phyloP scores from a whole-genome alignment of 2,113 vertebrate species.

The Hippolais icterina region DNA sequence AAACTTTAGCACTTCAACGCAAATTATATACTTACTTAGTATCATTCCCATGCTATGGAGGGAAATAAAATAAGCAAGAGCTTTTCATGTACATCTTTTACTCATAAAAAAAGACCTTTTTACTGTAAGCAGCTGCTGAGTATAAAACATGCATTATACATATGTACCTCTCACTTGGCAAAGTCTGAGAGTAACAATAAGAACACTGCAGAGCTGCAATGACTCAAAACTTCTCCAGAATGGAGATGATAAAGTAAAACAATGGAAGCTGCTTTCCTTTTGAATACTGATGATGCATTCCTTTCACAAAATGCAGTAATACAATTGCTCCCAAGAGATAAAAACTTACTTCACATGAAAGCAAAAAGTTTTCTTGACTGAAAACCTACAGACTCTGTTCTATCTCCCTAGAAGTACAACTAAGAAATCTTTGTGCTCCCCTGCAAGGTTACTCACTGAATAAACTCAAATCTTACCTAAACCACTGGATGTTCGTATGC shows the following conservation, averaged over 20 bases:
- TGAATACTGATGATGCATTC: background rate
- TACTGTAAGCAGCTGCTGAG: background rate
- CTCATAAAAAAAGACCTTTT: background rate
- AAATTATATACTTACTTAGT: background rate
- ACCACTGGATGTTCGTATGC: conserved; percentile 90
- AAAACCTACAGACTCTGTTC: background rate
- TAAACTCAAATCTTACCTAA: conserved; percentile 77
- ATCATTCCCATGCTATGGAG: background rate
- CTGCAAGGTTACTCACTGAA: background rate
- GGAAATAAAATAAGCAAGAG: background rate
- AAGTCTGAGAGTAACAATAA: background rate
- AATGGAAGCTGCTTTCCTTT: background rate
- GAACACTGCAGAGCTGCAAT: background rate
- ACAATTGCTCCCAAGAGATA: background rate
- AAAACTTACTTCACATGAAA: background rate
- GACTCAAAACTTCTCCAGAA: background rate
- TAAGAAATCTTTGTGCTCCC: background rate
- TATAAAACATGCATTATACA: background rate
- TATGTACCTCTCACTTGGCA: background rate
- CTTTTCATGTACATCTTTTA: background rate
- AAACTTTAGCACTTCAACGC: background rate
- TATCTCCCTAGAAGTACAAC: background rate
- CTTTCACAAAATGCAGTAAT: background rate
- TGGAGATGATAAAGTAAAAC: background rate
- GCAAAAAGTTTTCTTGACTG: background rate